These are phyloP conservation scores for Lepisosteus oculatus DNA, from an alignment of 2,113 vertebrate species.

Conservation along the genomic window DNA sequence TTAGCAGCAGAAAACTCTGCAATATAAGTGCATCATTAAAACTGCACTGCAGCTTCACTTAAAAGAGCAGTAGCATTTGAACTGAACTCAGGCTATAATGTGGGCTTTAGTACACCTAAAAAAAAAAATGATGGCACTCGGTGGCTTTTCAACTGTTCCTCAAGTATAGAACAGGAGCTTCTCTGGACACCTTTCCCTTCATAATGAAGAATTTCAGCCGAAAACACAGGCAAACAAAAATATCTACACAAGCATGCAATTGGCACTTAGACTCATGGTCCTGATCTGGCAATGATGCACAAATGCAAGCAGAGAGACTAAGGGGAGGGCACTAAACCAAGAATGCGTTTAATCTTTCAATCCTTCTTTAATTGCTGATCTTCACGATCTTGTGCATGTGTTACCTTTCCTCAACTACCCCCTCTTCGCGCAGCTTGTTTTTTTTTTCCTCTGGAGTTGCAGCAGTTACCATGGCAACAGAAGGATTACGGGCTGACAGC, in stretches of 20 bases:
- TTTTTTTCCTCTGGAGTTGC: conserved; percentile 41
- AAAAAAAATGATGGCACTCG: too few species aligned
- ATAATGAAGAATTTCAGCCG: not conserved
- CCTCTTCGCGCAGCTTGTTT: conserved; percentile 27
- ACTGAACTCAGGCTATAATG: too few species aligned
- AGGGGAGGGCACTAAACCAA: not conserved
- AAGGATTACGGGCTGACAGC: conserved; percentile 61
- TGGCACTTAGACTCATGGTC: not conserved
- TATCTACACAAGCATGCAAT: not conserved
- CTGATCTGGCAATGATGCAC: not conserved
- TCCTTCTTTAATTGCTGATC: not conserved
- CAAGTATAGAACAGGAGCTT: conserved; percentile 14
- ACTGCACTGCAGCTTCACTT: too few species aligned
- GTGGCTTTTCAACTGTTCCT: not conserved
- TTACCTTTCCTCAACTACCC: conserved; percentile 7
- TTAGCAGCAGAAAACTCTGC: too few species aligned
- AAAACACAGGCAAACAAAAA: not conserved
- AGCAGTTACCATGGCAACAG: conserved; percentile 72
- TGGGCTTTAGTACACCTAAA: not conserved
- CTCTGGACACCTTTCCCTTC: conserved; percentile 32
- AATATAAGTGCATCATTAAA: too few species aligned
- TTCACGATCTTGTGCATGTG: not conserved
- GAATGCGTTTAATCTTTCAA: conserved; percentile 2
- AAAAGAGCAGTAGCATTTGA: too few species aligned
- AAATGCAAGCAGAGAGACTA: not conserved